Conservation (phyloP, 2,888 invertebrate genomes). For the Drosophila tripunctata region DNA sequence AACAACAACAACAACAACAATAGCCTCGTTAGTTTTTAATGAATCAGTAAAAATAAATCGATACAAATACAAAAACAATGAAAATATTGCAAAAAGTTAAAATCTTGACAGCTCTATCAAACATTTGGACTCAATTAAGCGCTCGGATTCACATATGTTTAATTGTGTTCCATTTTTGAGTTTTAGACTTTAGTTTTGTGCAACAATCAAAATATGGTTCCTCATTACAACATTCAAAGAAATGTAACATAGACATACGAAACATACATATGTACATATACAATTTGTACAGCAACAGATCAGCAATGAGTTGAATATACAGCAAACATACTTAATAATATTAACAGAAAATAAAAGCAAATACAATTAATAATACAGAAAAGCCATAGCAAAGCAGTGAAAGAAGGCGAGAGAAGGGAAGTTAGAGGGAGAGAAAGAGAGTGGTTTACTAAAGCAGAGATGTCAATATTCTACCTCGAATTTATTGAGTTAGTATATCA, state of each 20-base stretch:
- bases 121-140: constrained; percentile 6
- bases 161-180: constrained; percentile 9
- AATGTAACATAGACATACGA: constrained; percentile 40
- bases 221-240: constrained; percentile 43
- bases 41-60: constrained; percentile 50
- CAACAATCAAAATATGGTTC: constrained; percentile 70
- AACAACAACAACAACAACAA: constrained; percentile 57
- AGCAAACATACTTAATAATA: constrained; percentile 21
- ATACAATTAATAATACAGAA: constrained; percentile 5
- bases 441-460: constrained; percentile 28
- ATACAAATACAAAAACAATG: constrained; percentile 38
- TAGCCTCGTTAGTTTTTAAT: constrained; percentile 78
- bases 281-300: constrained; percentile 42
- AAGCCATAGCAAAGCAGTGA: constrained; percentile 20
- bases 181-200: constrained; percentile 31
- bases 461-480: constrained; percentile 63
- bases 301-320: constrained; percentile 42
- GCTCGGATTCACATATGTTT: constrained; percentile 6
- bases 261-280: constrained; percentile 15
- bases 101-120: constrained; percentile 23
- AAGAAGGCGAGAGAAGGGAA: not conserved
- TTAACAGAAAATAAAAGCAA: constrained; percentile 1
- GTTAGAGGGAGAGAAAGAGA: constrained; percentile 2
- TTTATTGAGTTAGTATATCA: constrained; percentile 39
- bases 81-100: constrained; percentile 67